Evolutionary conservation across 2,113 vertebrate genomes (phyloP).

Genomic region (Seriola aureovittata): DNA sequence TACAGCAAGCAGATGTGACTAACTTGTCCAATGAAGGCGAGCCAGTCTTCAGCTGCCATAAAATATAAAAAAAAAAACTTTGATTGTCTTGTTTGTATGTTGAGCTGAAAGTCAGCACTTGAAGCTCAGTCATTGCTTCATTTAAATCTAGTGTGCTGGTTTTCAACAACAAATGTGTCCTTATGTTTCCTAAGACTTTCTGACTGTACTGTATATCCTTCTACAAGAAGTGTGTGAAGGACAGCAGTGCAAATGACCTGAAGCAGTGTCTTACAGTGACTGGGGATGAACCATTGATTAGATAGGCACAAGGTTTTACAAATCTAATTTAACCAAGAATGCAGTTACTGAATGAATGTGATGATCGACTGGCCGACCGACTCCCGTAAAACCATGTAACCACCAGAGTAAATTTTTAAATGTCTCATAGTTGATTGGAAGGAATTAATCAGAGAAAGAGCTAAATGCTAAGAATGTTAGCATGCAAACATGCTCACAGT

Average conservation of each 20-base stretch:
- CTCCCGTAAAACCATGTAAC: background rate
- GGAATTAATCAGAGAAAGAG: background rate
- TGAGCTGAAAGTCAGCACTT: background rate
- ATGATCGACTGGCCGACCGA: too few relatives aligned
- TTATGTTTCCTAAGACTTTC: background rate
- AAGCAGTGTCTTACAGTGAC: background rate
- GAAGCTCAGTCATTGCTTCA: background rate
- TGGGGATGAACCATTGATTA: background rate
- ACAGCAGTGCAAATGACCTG: background rate
- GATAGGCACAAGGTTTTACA: background rate
- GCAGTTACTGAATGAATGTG: background rate
- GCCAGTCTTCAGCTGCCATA: background rate
- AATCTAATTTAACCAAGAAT: background rate
- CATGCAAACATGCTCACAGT: too few relatives aligned
- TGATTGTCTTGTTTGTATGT: background rate
- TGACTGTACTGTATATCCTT: background rate
- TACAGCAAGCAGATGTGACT: background rate
- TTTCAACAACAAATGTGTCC: background rate
- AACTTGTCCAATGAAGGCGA: background rate
- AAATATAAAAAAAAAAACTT: background rate
- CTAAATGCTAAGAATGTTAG: too few relatives aligned
- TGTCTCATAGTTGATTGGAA: background rate
- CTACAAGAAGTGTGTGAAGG: background rate
- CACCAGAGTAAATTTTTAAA: background rate
- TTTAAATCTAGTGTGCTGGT: background rate